These are phyloP conservation scores for Torymus aiolomorphi DNA, from an alignment of 2,888 invertebrate species.

Conservation along the genomic window DNA sequence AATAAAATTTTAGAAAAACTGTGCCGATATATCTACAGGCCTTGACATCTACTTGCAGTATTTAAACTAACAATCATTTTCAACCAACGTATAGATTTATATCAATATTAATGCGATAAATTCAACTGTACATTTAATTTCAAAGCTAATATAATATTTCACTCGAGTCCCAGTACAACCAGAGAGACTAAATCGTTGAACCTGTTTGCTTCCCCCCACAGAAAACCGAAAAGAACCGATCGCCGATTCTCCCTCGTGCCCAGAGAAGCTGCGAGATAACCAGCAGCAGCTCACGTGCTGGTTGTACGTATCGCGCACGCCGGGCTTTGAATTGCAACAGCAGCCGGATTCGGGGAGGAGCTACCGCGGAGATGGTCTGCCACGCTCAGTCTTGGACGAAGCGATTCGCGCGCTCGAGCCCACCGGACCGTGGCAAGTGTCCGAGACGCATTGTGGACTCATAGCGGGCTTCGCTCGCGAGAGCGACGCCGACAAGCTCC, in stretches of 20 bases:
- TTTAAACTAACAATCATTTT: too few relatives aligned
- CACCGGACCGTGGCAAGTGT: conserved; percentile 67
- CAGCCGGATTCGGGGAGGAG: background rate
- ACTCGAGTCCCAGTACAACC: too few relatives aligned
- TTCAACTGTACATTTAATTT: too few relatives aligned
- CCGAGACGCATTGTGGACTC: conserved; percentile 74
- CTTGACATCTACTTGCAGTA: too few relatives aligned
- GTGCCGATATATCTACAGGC: too few relatives aligned
- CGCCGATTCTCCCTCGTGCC: conserved; percentile 23
- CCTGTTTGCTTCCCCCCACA: background rate
- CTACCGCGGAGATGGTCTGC: conserved; percentile 20
- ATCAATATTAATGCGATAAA: too few relatives aligned
- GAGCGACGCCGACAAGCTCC: conserved; percentile 73
- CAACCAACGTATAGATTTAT: too few relatives aligned
- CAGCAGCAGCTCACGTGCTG: conserved; percentile 45
- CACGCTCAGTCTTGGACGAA: conserved; percentile 65
- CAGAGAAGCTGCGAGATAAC: conserved; percentile 23
- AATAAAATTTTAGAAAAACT: too few relatives aligned
- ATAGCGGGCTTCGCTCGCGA: conserved; percentile 74
- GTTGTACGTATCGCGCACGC: conserved; percentile 54
- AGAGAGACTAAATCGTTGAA: too few relatives aligned
- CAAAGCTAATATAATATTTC: too few relatives aligned
- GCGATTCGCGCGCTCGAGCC: conserved; percentile 67
- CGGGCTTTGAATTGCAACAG: conserved; percentile 20
- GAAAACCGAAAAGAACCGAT: conserved; percentile 22